phyloP scores from a whole-genome alignment of 2,888 invertebrate genomes.

The Mayetiola destructor region DNA sequence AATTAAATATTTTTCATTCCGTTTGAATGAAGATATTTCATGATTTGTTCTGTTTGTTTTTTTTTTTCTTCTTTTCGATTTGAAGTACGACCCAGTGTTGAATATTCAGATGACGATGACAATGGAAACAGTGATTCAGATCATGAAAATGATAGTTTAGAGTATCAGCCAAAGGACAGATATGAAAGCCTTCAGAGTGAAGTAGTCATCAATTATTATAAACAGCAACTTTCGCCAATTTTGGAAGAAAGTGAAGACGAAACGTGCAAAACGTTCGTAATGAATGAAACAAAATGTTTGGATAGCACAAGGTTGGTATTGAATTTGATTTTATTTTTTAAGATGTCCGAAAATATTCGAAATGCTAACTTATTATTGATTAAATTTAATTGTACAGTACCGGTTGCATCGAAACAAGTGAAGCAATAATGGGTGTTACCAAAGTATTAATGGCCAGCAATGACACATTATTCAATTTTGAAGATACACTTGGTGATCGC shows the following conservation, averaged over 20 bases:
- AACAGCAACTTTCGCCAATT: conserved; percentile 22
- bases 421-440: conserved; percentile 22
- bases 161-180: conserved; percentile 11
- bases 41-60: no score
- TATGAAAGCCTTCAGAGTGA: not conserved
- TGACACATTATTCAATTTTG: conserved; percentile 23
- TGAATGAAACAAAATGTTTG: conserved; percentile 22
- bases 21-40: no score
- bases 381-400: conserved; percentile 17
- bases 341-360: not conserved
- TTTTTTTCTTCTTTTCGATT: no score
- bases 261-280: conserved; percentile 22
- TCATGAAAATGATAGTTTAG: not conserved
- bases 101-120: conserved; percentile 21
- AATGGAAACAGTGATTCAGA: conserved; percentile 16
- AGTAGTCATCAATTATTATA: conserved; percentile 22
- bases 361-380: not conserved
- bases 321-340: not conserved
- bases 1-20: not conserved
- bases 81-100: conserved; percentile 13
- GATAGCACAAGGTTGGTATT: conserved; percentile 21
- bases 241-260: conserved; percentile 24
- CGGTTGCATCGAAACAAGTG: conserved; percentile 22
- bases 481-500: conserved; percentile 22
- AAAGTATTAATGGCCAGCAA: conserved; percentile 23